Conservation (phyloP, 92 coral and sea anemone genomes). For the Zoanthus sociatus region DNA sequence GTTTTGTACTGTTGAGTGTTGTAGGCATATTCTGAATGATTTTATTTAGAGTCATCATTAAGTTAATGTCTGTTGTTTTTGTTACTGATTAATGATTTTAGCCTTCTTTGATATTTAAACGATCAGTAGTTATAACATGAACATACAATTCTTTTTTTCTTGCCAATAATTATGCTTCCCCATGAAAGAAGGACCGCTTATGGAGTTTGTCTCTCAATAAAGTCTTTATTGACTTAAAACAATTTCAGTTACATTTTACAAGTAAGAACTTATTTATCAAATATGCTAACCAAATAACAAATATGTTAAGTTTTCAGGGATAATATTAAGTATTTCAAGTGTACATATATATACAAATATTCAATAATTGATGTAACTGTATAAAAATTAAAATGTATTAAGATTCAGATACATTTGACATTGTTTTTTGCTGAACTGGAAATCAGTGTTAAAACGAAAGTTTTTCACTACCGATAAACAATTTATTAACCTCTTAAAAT, state of each 20-base stretch:
- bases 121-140: neutral
- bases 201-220: neutral
- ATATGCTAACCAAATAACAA: neutral
- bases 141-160: neutral
- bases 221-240: neutral
- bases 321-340: neutral
- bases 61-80: neutral
- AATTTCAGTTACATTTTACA: neutral
- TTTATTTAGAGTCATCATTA: neutral
- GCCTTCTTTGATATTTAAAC: neutral
- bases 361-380: neutral
- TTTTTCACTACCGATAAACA: neutral
- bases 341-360: neutral
- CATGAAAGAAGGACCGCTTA: neutral
- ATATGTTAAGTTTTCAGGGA: neutral
- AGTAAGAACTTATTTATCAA: neutral
- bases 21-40: neutral
- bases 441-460: neutral
- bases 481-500: neutral
- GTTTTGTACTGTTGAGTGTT: neutral
- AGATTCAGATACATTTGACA: neutral
- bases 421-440: neutral
- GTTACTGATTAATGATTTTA: neutral
- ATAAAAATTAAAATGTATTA: neutral
- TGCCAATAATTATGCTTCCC: neutral